These are phyloP conservation scores for Corythaeola cristata DNA, from an alignment of 2,113 vertebrate species.

Conservation along the genomic window DNA sequence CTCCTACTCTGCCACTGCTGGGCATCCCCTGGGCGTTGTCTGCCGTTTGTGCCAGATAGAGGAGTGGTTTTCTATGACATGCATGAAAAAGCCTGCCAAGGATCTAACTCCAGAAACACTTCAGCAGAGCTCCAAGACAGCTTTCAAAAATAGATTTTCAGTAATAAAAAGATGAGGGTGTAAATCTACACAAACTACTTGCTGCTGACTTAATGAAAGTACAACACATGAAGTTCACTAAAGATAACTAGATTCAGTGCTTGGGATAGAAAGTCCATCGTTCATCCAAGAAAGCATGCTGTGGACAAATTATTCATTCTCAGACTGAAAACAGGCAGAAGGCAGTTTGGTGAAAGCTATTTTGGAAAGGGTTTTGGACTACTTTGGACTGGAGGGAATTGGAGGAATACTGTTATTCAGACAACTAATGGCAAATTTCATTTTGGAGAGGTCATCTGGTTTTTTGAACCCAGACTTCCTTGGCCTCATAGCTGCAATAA, in stretches of 20 bases:
- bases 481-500: neutral
- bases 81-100: neutral
- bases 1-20: neutral
- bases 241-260: neutral
- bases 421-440: neutral
- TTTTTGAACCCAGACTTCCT: neutral
- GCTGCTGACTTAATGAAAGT: conserved; percentile 4
- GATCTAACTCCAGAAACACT: neutral
- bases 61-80: neutral
- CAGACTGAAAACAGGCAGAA: conserved; percentile 27
- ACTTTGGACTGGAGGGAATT: neutral
- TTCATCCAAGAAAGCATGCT: conserved; percentile 42
- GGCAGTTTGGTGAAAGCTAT: neutral
- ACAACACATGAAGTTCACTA: neutral
- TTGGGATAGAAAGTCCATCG: conserved; percentile 12
- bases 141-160: conserved; percentile 32
- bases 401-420: neutral
- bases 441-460: neutral
- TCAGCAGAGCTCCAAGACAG: neutral
- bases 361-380: neutral
- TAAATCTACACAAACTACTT: conserved; percentile 1
- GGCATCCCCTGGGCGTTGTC: neutral
- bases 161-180: neutral
- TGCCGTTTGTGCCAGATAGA: neutral
- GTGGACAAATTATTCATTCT: conserved; percentile 57